Evolutionary conservation across 2,797 vertebrate species (phyloP).

Genomic region (Ispidina picta): DNA sequence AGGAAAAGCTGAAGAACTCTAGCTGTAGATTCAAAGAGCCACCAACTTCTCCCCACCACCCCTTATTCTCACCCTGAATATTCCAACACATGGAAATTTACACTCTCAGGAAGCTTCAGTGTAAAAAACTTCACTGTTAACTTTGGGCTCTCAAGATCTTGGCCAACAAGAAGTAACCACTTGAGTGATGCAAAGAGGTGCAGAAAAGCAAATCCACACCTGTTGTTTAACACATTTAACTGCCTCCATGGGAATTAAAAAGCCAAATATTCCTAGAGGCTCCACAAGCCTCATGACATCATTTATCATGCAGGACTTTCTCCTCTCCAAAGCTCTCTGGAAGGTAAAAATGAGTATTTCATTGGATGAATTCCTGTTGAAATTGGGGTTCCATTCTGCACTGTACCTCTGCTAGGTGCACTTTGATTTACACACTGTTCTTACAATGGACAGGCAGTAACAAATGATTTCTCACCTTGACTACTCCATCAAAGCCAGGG

Average conservation of each 20-base stretch:
- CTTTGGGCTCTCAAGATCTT: not conserved
- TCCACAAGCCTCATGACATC: not conserved
- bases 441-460: constrained; percentile 27
- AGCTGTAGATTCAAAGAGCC: not conserved
- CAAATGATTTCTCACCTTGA: constrained; percentile 86
- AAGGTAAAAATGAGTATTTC: constrained; percentile 9
- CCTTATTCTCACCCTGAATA: not conserved
- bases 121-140: not conserved
- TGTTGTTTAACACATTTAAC: not conserved
- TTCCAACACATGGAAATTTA: not conserved
- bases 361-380: not conserved
- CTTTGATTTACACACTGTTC: constrained; percentile 32
- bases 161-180: not conserved
- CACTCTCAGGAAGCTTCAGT: not conserved
- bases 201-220: not conserved
- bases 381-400: constrained; percentile 9
- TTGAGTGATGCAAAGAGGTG: not conserved
- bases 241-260: not conserved
- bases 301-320: not conserved
- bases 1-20: not conserved
- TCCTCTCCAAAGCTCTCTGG: not conserved
- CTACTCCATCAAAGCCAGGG: constrained; percentile 83
- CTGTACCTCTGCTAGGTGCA: not conserved
- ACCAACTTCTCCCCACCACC: not conserved
- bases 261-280: not conserved